Base-by-base conservation (phyloP, 2,113 vertebrate genomes). In the Psittacula cyanocephala region DNA sequence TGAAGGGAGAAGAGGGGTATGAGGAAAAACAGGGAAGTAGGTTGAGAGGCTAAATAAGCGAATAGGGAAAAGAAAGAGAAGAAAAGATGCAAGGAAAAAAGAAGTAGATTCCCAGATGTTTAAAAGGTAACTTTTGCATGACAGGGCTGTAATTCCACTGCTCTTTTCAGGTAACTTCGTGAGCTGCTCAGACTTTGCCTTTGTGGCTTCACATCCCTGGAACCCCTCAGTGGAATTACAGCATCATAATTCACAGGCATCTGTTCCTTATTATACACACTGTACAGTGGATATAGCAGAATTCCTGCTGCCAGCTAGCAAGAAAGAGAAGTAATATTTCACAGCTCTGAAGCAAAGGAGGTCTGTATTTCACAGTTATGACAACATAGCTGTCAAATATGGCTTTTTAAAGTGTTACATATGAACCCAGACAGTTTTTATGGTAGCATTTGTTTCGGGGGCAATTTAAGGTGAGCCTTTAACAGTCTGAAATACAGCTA, bases 361-460 rank as follows among this genome's bases (percentile, higher is more conserved):
- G 68, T 86, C 89, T 88, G 96, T 81, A 76, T 62, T 83, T 93
- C 91, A 69, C 82, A 72, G 69, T 70, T 86, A 76, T 72, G 91
- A 86, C 94, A 95, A 82, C 91, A 74, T 44, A 81, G 83, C 93
- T 95, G 93, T 95, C 93, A 92, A 88, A 65, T 88, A 67, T 2
- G 29, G 72, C 91, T 86, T 67, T 86, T 79, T 67, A 71, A 79
- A 86, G 89, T 83, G 91, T 81, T 92, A 25, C 84, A 92, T 65
- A 59, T n/a, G 72, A 86, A 59, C 91, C 88, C 83, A 92, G 93
- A 82, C 86, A 53, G 88, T 37, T 91, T 89, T 89, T 86, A 63
- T 70, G 69, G 87, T 68, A 95, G 50, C 59, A 12, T 92, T 82
- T 92, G 78, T 72, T 92, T 76, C 76, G 83, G 86, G 91, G 82